A percentile compares a stretch with the other conserved stretches of the same genome.
phyloP scores from a whole-genome alignment of 2,797 vertebrate genomes.

The Anas acuta region DNA sequence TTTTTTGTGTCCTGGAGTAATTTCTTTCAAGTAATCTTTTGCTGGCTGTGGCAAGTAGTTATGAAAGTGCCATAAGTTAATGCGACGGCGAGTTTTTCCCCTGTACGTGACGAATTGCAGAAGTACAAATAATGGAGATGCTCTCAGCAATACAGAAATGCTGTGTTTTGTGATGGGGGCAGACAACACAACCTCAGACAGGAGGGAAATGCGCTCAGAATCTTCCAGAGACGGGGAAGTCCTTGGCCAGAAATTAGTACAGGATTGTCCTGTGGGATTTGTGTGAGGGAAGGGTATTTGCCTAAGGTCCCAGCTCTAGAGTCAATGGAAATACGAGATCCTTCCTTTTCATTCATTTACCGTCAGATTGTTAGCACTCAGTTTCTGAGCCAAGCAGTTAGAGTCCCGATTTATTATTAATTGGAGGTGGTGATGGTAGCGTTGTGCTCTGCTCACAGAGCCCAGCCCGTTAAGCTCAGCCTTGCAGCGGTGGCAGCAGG shows the following conservation, averaged over 20 bases:
- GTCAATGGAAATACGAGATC: neutral
- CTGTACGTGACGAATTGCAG: neutral
- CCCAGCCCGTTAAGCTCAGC: neutral
- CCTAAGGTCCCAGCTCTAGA: neutral
- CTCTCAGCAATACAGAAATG: neutral
- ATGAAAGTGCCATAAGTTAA: neutral
- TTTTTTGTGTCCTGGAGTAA: neutral
- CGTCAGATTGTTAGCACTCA: neutral
- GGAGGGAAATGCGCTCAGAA: neutral
- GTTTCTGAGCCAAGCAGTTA: neutral
- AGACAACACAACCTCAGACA: neutral
- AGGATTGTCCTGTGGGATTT: neutral
- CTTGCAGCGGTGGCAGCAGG: neutral
- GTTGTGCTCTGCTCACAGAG: neutral
- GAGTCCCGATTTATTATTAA: neutral
- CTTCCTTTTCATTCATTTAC: neutral
- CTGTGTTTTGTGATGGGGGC: neutral
- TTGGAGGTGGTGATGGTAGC: neutral
- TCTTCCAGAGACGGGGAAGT: neutral
- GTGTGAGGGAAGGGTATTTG: neutral
- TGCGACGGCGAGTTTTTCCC: neutral
- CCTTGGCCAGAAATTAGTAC: neutral
- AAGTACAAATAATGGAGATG: neutral
- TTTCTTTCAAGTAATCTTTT: constrained; percentile 14
- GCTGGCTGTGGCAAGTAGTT: neutral